Conservation (phyloP, 2,888 invertebrate genomes). For the Cheilosia pagana region DNA sequence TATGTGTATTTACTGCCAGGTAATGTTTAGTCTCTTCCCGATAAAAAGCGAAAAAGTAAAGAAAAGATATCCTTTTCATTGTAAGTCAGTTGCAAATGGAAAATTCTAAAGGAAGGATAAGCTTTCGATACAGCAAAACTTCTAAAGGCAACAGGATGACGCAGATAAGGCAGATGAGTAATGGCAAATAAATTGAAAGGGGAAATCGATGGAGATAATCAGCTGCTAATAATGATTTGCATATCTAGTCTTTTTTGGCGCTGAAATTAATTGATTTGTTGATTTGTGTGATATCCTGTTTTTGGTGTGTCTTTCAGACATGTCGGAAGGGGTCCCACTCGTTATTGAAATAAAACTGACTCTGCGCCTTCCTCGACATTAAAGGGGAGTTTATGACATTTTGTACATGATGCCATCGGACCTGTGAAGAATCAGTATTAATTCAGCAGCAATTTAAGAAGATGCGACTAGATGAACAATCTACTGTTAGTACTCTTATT, state of each 20-base stretch:
- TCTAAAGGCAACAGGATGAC: neutral
- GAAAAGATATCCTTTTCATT: slow-evolving; percentile 23
- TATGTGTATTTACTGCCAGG: neutral
- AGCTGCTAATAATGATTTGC: slow-evolving; percentile 2
- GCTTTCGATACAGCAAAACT: neutral
- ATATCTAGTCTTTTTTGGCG: no score
- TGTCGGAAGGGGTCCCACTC: no score
- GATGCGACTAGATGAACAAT: no score
- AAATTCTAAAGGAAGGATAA: slow-evolving; percentile 8
- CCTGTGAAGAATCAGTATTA: no score
- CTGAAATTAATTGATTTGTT: neutral
- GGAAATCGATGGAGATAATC: slow-evolving; percentile 31
- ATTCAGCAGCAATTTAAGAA: no score
- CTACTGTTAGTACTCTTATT: no score
- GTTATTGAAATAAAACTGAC: no score
- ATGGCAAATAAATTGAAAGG: slow-evolving; percentile 58
- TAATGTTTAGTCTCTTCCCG: neutral
- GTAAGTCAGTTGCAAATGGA: slow-evolving; percentile 14
- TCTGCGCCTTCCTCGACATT: no score
- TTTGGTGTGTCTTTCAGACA: no score
- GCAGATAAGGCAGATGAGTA: slow-evolving; percentile 31
- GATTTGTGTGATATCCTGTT: neutral
- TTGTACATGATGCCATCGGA: no score
- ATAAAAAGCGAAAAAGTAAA: neutral
- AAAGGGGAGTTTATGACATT: no score